Conservation (phyloP, 2,888 invertebrate species). For the Andrena flavipes region DNA sequence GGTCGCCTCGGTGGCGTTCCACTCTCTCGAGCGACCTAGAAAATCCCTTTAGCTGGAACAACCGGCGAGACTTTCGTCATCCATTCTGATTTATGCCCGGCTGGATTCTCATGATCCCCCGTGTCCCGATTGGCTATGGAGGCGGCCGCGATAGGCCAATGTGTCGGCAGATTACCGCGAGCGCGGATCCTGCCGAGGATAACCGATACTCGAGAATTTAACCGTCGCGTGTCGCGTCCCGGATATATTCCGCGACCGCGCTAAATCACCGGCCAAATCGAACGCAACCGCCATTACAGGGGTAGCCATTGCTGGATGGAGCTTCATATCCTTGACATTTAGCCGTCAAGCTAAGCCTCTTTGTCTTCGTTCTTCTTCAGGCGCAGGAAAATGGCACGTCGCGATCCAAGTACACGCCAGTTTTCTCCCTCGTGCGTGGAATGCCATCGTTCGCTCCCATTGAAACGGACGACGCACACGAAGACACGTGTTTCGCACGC, state of each 20-base stretch:
- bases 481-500: conserved; percentile 62
- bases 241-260: conserved; percentile 46
- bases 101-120: conserved; percentile 57
- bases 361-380: not conserved
- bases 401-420: not conserved
- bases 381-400: not conserved
- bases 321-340: conserved; percentile 19
- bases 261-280: conserved; percentile 14
- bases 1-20: conserved; percentile 28
- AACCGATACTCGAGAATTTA: conserved; percentile 39
- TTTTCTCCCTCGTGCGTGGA: conserved; percentile 8
- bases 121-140: conserved; percentile 52
- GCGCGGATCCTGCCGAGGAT: conserved; percentile 17
- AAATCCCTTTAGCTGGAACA: conserved; percentile 72
- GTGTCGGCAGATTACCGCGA: conserved; percentile 53
- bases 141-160: conserved; percentile 54
- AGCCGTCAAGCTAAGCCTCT: not conserved
- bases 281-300: conserved; percentile 10
- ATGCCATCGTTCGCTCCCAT: conserved; percentile 18
- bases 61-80: conserved; percentile 69
- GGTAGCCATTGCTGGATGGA: conserved; percentile 1
- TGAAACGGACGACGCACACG: conserved; percentile 35
- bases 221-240: conserved; percentile 49
- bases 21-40: conserved; percentile 67
- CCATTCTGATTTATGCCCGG: conserved; percentile 71